A percentile compares a stretch with the other conserved stretches of the same genome.
Conservation (phyloP, 1,140 invertebrate species). For the Drosophila repleta region DNA sequence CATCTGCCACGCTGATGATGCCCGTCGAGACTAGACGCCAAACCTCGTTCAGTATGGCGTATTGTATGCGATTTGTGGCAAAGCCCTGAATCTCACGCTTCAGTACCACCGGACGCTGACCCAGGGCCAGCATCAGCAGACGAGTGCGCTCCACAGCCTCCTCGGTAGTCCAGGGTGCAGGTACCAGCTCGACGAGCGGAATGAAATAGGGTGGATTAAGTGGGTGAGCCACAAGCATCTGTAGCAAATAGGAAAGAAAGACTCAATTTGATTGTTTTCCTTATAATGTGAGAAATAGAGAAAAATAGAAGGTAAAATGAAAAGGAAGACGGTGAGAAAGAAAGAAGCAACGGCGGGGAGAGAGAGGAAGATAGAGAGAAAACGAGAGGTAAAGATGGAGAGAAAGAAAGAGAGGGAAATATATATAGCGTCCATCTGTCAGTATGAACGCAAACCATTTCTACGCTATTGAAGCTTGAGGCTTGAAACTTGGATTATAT, state of each 20-base stretch:
- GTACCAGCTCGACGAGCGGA: slow-evolving; percentile 96
- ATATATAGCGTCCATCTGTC: too few relatives aligned
- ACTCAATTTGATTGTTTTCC: not conserved
- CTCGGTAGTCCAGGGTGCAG: slow-evolving; percentile 93
- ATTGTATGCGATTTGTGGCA: slow-evolving; percentile 97
- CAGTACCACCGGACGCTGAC: slow-evolving; percentile 94
- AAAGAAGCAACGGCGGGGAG: not conserved
- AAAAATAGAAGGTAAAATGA: not conserved
- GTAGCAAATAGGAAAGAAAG: not conserved
- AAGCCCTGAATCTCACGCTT: slow-evolving; percentile 95
- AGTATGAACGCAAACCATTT: too few relatives aligned
- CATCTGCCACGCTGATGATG: slow-evolving; percentile 93
- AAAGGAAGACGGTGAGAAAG: not conserved
- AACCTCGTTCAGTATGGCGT: slow-evolving; percentile 96
- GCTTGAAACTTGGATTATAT: too few relatives aligned
- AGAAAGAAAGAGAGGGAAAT: not conserved
- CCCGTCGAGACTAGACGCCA: slow-evolving; percentile 93
- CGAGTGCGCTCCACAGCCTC: slow-evolving; percentile 85
- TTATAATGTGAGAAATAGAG: not conserved
- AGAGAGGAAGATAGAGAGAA: not conserved
- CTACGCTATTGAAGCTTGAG: too few relatives aligned
- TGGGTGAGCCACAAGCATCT: slow-evolving; percentile 90
- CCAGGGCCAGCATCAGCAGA: slow-evolving; percentile 93
- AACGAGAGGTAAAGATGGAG: not conserved
- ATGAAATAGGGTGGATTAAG: slow-evolving; percentile 98